Base-by-base conservation (phyloP, 2,113 vertebrate species). In the Origma solitaria region DNA sequence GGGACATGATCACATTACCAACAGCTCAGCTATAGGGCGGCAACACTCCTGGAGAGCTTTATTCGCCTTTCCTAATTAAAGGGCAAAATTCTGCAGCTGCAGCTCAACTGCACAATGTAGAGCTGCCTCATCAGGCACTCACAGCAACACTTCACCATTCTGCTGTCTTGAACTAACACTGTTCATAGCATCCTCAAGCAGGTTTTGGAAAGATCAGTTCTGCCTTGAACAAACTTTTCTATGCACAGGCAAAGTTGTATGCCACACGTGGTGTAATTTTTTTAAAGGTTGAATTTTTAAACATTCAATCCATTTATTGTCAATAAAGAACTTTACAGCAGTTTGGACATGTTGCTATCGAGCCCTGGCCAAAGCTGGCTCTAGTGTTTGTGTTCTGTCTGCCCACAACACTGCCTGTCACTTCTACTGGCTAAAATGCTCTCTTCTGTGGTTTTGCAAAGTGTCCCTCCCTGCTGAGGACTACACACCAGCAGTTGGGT, bases 401-500 rank as follows among this genome's bases (percentile, higher is more conserved):
- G 85, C 85, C 85, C 90, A 88, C 79, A 96, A 69, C 68, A 77
- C 47, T 83, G 90, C 85, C 84, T 91, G 78, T n/a, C 88, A 58
- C 77, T 88, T 58, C 90, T 66, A 14, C 64, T 70, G 56, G 62
- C 71, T 87, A 25, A 88, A 73, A 78, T 35, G 33, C 40, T 68
- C 88, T 91, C 92, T 80, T 27, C 58, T 94, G 93, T 85, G 82
- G 92, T 80, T 95, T 95, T 86, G 71, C 69, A 64, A 45, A 88
- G 90, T 54, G 81, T 90, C 88, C 82, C 44, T 95, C 82, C 92
- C 90, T 83, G 71, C 96, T 88, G 93, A 15, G 82, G 49, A 31
- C 79, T 86, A 28, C 64, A 72, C 78, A 82, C 64, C 61, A 81
- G 3, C 85, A 86, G 45, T 75, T 71, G 85, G 56, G 66, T 64